Evolutionary conservation across 1,140 invertebrate genomes (phyloP).

Genomic region (Ostrea edulis): DNA sequence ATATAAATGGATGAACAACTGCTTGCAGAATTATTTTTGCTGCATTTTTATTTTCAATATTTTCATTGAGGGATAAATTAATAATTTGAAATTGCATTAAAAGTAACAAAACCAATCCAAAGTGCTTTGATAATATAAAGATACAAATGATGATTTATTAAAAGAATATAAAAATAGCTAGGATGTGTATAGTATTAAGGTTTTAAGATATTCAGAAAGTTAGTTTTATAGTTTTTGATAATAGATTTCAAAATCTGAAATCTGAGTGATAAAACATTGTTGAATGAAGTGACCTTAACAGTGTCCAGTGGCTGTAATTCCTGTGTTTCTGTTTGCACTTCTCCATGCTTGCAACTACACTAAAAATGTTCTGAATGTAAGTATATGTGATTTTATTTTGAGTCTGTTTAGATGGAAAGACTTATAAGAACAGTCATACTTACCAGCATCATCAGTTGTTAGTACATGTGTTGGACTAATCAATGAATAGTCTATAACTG

Average conservation of each 20-base stretch:
- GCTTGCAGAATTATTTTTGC: background rate
- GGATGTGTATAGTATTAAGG: background rate
- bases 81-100: no score
- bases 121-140: no score
- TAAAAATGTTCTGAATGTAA: slow-evolving; percentile 92
- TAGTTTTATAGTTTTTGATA: background rate
- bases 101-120: no score
- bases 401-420: no score
- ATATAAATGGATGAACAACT: background rate
- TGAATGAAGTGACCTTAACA: slow-evolving; percentile 64
- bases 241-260: background rate
- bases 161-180: no score
- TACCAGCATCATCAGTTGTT: no score
- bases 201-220: background rate
- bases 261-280: background rate
- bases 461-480: no score
- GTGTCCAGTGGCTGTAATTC: slow-evolving; percentile 89
- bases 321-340: slow-evolving; percentile 93
- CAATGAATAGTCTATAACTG: no score
- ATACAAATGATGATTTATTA: no score
- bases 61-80: no score
- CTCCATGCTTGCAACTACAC: slow-evolving; percentile 95
- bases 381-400: slow-evolving; percentile 77
- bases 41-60: no score
- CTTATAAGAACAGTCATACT: no score